A percentile compares a stretch with the other conserved stretches of the same genome.
These are phyloP conservation scores for Eupristina koningsbergeri DNA, from an alignment of 1,140 invertebrate genomes.

Conservation along the genomic window DNA sequence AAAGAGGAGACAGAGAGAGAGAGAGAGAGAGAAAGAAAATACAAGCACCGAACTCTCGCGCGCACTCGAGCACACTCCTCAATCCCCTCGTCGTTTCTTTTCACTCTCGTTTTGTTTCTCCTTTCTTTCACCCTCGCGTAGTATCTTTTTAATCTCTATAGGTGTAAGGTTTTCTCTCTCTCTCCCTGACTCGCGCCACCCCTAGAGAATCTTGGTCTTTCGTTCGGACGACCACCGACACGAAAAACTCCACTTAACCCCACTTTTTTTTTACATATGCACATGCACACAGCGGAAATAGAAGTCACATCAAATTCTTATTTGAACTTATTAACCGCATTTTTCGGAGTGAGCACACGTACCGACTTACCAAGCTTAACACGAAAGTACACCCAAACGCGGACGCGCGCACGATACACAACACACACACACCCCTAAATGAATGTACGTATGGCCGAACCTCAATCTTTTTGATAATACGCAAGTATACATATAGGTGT, in stretches of 20 bases:
- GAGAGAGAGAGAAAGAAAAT: no score
- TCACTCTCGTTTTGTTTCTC: background rate
- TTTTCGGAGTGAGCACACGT: background rate
- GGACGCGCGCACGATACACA: background rate
- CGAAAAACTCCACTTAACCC: slow-evolving; percentile 37
- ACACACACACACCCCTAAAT: background rate
- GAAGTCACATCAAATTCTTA: background rate
- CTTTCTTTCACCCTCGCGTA: background rate
- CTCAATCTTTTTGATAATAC: background rate
- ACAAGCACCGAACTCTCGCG: slow-evolving; percentile 6
- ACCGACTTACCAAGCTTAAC: no score
- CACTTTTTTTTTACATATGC: slow-evolving; percentile 28
- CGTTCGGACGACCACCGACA: slow-evolving; percentile 3
- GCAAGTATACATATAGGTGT: background rate
- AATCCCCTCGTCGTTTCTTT: slow-evolving; percentile 7
- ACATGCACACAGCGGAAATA: background rate
- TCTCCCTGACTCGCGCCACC: slow-evolving; percentile 26
- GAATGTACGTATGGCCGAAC: background rate
- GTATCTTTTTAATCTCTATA: slow-evolving; percentile 10
- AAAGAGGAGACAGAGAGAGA: background rate
- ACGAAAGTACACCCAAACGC: background rate
- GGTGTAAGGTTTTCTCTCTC: background rate
- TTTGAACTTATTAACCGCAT: slow-evolving; percentile 7
- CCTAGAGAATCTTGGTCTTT: slow-evolving; percentile 26
- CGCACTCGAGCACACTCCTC: slow-evolving; percentile 23